A percentile compares a stretch with the other conserved stretches of the same genome.
phyloP scores from a whole-genome alignment of 2,797 vertebrate species.

The Eutrigla gurnardus region DNA sequence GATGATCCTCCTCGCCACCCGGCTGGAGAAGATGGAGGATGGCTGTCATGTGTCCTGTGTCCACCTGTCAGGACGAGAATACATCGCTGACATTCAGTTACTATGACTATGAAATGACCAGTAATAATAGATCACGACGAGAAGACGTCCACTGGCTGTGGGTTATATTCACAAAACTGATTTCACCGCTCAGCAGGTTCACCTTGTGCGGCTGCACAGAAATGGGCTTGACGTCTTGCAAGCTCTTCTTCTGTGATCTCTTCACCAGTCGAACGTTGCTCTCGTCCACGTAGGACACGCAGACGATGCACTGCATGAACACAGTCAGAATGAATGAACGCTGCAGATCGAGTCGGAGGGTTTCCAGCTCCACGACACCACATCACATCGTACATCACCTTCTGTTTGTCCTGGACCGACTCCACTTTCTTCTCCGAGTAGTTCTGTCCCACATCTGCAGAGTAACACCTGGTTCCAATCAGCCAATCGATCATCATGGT shows the following conservation, averaged over 20 bases:
- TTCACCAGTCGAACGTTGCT: slow-evolving; percentile 80
- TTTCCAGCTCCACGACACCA: no score
- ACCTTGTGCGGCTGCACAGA: slow-evolving; percentile 78
- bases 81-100: background rate
- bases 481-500: slow-evolving; percentile 82
- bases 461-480: slow-evolving; percentile 81
- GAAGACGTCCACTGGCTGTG: no score
- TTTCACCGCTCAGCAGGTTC: slow-evolving; percentile 4
- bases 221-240: slow-evolving; percentile 80
- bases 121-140: no score
- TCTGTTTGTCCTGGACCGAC: slow-evolving; percentile 73
- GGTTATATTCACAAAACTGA: no score
- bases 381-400: slow-evolving; percentile 68
- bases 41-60: slow-evolving; percentile 62
- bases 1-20: background rate
- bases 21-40: slow-evolving; percentile 64
- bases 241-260: slow-evolving; percentile 76
- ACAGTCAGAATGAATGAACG: background rate
- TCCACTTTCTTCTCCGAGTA: slow-evolving; percentile 86
- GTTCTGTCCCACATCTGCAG: slow-evolving; percentile 76
- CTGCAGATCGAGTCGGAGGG: no score
- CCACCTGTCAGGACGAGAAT: slow-evolving; percentile 63
- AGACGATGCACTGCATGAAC: slow-evolving; percentile 79
- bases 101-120: no score
- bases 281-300: slow-evolving; percentile 88